Evolutionary conservation across 2,888 invertebrate genomes (phyloP).

Genomic region (Amaurobius ferox): DNA sequence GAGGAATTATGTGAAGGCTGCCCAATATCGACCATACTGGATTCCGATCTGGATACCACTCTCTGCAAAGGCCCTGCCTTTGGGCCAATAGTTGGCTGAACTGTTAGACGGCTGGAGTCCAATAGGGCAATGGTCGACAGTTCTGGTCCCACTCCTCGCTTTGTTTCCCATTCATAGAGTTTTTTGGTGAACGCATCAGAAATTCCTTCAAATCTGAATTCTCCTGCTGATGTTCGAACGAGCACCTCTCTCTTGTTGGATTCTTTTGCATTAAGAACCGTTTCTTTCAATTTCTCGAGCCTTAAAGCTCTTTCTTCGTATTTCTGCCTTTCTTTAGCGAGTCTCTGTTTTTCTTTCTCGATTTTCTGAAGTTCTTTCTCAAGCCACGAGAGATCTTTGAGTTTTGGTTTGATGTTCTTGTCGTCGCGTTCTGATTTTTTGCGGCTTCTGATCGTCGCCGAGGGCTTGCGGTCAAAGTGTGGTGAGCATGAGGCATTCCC

Average conservation of each 20-base stretch:
- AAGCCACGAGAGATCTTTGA: slow-evolving; percentile 79
- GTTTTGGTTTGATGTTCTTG: slow-evolving; percentile 38
- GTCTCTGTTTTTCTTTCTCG: slow-evolving; percentile 82
- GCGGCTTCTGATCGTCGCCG: slow-evolving; percentile 35
- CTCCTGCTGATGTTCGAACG: slow-evolving; percentile 88
- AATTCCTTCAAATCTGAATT: slow-evolving; percentile 90
- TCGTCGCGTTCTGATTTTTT: slow-evolving; percentile 58
- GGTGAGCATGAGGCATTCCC: slow-evolving; percentile 4
- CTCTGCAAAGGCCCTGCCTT: slow-evolving; percentile 51
- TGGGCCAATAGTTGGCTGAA: not conserved
- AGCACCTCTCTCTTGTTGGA: slow-evolving; percentile 83
- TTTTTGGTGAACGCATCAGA: slow-evolving; percentile 92
- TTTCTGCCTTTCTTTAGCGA: slow-evolving; percentile 82
- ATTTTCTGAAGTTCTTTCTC: slow-evolving; percentile 81
- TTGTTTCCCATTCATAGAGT: slow-evolving; percentile 93
- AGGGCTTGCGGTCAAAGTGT: slow-evolving; percentile 32
- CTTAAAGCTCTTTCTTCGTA: slow-evolving; percentile 83
- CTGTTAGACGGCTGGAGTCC: slow-evolving; percentile 78
- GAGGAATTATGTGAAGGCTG: slow-evolving; percentile 66
- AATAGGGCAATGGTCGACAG: slow-evolving; percentile 89
- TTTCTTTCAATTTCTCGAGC: slow-evolving; percentile 81
- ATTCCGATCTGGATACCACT: slow-evolving; percentile 81
- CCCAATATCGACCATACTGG: slow-evolving; percentile 82
- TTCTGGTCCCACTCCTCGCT: slow-evolving; percentile 89
- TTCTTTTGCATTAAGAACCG: slow-evolving; percentile 79